Evolutionary conservation across 2,113 vertebrate species (phyloP).

Genomic region (Falcunculus frontatus): DNA sequence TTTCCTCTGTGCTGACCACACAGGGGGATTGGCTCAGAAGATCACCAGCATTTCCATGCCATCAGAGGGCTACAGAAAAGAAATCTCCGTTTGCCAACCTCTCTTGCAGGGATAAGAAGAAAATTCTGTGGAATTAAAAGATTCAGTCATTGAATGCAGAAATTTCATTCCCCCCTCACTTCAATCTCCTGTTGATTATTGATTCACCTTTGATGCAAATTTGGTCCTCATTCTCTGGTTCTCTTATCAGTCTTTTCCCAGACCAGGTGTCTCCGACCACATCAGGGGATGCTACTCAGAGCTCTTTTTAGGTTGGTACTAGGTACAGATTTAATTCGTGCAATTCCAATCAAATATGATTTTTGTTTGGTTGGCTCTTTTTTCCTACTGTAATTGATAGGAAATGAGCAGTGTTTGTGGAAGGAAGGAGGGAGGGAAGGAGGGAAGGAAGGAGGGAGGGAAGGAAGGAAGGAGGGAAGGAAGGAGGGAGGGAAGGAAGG

Average conservation of each 20-base stretch:
- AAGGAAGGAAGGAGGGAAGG: no score
- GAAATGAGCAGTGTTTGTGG: neutral
- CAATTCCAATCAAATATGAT: neutral
- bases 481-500: neutral
- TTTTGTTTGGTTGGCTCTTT: neutral
- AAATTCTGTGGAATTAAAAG: neutral
- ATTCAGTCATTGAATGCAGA: neutral
- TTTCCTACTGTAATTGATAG: neutral
- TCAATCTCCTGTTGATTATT: neutral
- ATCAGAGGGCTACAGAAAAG: neutral
- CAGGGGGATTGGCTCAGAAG: neutral
- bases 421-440: no score
- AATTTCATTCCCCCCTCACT: neutral
- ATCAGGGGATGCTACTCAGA: neutral
- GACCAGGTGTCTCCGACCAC: neutral
- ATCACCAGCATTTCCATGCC: neutral
- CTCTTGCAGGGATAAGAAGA: neutral
- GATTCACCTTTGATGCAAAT: neutral
- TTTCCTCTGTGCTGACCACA: neutral
- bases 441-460: no score
- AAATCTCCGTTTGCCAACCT: neutral
- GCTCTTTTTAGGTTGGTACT: neutral
- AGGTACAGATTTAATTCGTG: fast-evolving
- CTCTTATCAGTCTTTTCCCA: neutral
- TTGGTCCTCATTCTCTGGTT: neutral